phyloP scores from a whole-genome alignment of 2,888 invertebrate species.

The Oasisia sp. region DNA sequence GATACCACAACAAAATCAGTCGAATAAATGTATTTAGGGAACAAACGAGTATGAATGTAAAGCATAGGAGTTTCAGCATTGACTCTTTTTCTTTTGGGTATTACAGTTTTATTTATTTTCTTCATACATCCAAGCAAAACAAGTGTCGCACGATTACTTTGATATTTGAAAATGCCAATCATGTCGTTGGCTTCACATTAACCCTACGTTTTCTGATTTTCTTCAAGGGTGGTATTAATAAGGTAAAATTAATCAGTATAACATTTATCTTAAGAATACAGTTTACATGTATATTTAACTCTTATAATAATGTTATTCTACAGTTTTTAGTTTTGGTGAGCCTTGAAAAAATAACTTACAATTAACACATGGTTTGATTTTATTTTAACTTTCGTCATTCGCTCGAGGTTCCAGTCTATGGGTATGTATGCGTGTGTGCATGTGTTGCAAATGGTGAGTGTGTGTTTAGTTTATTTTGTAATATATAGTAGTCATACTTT shows the following conservation, averaged over 20 bases:
- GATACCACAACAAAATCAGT: slow-evolving; percentile 8
- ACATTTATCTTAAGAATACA: background rate
- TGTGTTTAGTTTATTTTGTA: background rate
- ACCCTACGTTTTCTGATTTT: background rate
- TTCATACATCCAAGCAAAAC: background rate
- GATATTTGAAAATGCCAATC: slow-evolving; percentile 4
- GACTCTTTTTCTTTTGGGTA: background rate
- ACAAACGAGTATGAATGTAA: background rate
- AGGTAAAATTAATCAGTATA: background rate
- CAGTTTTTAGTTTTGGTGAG: no score
- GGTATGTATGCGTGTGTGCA: background rate
- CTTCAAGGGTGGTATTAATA: background rate
- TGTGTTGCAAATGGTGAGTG: background rate
- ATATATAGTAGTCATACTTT: background rate
- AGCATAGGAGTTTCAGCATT: background rate
- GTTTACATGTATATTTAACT: background rate
- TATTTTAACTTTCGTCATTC: no score
- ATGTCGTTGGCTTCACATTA: background rate
- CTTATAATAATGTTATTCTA: background rate
- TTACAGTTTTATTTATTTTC: background rate
- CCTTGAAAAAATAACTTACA: no score
- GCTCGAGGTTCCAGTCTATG: background rate
- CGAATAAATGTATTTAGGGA: background rate
- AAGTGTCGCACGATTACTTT: background rate
- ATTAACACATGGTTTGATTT: no score